Evolutionary conservation across 1,140 invertebrate genomes (phyloP).

Genomic region (Oryctes rhinoceros): DNA sequence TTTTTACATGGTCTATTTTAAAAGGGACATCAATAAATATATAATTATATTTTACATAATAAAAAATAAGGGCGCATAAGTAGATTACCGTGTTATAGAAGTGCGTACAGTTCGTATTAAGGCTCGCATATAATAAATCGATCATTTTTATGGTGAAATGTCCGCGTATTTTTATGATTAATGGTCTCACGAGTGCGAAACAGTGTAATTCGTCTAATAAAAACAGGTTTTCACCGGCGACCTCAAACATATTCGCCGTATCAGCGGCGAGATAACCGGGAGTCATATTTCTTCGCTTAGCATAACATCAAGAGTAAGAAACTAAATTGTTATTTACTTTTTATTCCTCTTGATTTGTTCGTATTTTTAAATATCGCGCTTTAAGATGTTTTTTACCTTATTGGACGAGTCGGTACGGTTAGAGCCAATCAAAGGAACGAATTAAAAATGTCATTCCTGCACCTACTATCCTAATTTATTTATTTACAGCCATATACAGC

Average conservation of each 20-base stretch:
- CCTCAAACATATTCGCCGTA: background rate
- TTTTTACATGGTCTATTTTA: too few relatives aligned
- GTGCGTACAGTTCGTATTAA: background rate
- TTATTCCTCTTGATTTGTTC: too few relatives aligned
- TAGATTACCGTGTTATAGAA: constrained; percentile 8
- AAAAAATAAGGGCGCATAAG: constrained; percentile 21
- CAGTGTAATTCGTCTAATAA: constrained; percentile 42
- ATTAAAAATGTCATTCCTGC: background rate
- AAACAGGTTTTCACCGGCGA: background rate
- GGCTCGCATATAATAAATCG: constrained; percentile 34
- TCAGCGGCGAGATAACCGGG: background rate
- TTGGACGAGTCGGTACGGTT: too few relatives aligned
- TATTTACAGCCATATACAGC: constrained; percentile 1
- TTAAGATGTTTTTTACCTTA: too few relatives aligned
- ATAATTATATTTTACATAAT: too few relatives aligned
- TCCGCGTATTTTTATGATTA: constrained; percentile 48
- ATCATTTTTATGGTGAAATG: constrained; percentile 39
- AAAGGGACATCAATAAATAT: too few relatives aligned
- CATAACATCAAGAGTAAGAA: too few relatives aligned
- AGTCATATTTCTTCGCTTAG: too few relatives aligned
- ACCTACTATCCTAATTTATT: constrained; percentile 16
- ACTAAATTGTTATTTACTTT: too few relatives aligned
- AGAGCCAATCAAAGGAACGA: background rate
- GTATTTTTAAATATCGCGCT: too few relatives aligned
- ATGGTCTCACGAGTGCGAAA: constrained; percentile 48